Evolutionary conservation across 2,113 vertebrate genomes (phyloP).

Genomic region (Vireo altiloquus): DNA sequence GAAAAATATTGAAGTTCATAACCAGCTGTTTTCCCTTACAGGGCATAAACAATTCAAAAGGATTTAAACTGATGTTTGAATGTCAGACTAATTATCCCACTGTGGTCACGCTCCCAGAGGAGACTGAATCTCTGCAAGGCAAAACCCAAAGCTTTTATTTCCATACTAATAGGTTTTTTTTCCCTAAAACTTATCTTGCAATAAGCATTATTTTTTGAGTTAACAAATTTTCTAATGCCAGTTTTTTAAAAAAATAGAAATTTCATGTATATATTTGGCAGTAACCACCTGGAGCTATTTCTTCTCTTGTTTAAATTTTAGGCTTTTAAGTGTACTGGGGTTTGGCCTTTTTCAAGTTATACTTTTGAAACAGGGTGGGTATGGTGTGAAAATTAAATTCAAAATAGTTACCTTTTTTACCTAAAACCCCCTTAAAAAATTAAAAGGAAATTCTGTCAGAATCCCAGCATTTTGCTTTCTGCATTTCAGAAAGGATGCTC

Average conservation of each 20-base stretch:
- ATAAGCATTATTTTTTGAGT: neutral
- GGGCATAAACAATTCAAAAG: neutral
- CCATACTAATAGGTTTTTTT: neutral
- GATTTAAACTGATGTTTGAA: neutral
- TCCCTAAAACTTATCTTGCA: neutral
- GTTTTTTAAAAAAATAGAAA: neutral
- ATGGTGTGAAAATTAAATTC: neutral
- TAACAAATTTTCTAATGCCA: neutral
- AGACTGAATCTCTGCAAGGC: neutral
- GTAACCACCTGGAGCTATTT: neutral
- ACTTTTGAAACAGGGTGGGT: neutral
- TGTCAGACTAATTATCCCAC: slow-evolving; percentile 39
- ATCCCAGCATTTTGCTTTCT: neutral
- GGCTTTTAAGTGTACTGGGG: neutral
- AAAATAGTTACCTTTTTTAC: neutral
- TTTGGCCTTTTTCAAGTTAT: neutral
- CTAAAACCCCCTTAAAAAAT: accelerated
- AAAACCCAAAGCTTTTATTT: neutral
- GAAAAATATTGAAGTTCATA: neutral
- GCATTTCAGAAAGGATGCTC: neutral
- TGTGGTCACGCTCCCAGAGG: neutral
- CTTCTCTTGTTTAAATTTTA: neutral
- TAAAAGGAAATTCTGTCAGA: neutral
- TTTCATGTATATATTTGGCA: neutral
- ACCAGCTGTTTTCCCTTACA: slow-evolving; percentile 13